Evolutionary conservation across 2,797 vertebrate genomes (phyloP).

Genomic region (Sorex maritimensis): DNA sequence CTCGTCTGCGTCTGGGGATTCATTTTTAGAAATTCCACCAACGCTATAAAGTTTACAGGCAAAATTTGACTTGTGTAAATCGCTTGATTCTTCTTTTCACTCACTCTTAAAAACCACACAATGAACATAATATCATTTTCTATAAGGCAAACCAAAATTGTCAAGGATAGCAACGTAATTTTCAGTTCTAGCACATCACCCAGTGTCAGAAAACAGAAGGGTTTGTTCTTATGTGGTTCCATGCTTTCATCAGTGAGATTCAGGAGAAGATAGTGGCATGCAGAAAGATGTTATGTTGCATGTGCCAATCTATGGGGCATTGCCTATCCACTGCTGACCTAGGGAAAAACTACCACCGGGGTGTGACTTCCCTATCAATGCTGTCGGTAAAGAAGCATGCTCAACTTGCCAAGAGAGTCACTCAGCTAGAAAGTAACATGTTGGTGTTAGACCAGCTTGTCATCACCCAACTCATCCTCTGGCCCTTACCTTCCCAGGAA

Average conservation of each 20-base stretch:
- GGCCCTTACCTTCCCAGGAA: background rate
- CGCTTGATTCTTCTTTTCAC: background rate
- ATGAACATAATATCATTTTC: background rate
- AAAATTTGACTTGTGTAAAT: background rate
- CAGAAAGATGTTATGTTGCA: background rate
- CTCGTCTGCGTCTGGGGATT: background rate
- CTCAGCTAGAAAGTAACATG: background rate
- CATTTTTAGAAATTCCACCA: slow-evolving; percentile 5
- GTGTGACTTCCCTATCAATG: background rate
- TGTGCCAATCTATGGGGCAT: background rate
- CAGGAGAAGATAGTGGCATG: background rate
- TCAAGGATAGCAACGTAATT: background rate
- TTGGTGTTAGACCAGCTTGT: background rate
- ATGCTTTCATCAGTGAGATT: background rate
- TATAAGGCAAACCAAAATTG: background rate
- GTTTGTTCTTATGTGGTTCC: background rate
- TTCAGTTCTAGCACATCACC: background rate
- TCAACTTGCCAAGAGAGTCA: background rate
- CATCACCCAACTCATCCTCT: background rate
- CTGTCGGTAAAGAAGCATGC: background rate
- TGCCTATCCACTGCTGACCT: background rate
- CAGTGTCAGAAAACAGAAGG: background rate
- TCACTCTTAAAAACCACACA: background rate
- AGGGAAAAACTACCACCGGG: background rate
- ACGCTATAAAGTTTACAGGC: background rate